Conservation (phyloP, 1,140 invertebrate genomes). For the Drosophila lini region DNA sequence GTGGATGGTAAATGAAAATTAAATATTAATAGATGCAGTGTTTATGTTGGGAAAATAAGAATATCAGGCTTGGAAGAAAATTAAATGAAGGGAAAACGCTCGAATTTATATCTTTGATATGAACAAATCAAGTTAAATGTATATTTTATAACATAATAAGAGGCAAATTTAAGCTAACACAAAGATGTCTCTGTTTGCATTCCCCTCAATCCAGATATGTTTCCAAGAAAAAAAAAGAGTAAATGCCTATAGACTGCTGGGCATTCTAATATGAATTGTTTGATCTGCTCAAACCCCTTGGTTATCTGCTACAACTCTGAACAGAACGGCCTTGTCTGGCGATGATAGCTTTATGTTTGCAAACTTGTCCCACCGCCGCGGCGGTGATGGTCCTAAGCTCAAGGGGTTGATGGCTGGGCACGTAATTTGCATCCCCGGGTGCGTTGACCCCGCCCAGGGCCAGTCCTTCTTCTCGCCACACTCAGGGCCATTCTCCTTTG, state of each 20-base stretch:
- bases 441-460: conserved; percentile 43
- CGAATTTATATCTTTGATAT: not conserved
- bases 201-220: not conserved
- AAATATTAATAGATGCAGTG: conserved; percentile 38
- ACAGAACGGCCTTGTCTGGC: conserved; percentile 32
- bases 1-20: conserved; percentile 18
- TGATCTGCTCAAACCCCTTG: conserved; percentile 28
- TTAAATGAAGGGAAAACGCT: not conserved
- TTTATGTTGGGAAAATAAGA: not conserved
- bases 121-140: not conserved
- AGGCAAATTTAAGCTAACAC: not conserved
- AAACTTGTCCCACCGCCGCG: conserved; percentile 28
- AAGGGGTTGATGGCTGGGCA: conserved; percentile 45
- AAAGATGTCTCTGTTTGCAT: not conserved
- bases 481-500: conserved; percentile 31
- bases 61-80: no score
- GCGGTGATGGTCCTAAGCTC: conserved; percentile 22
- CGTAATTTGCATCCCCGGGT: conserved; percentile 47
- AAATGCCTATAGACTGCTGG: conserved; percentile 7
- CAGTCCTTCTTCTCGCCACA: not conserved
- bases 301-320: conserved; percentile 14
- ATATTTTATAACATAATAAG: not conserved
- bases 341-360: conserved; percentile 21
- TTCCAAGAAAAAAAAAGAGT: conserved; percentile 3
- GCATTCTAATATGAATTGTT: conserved; percentile 29